Evolutionary conservation across 1,140 invertebrate species (phyloP), one percentile per base, ranked within the genome.

Genomic region (Atopsyche davidsoni): DNA sequence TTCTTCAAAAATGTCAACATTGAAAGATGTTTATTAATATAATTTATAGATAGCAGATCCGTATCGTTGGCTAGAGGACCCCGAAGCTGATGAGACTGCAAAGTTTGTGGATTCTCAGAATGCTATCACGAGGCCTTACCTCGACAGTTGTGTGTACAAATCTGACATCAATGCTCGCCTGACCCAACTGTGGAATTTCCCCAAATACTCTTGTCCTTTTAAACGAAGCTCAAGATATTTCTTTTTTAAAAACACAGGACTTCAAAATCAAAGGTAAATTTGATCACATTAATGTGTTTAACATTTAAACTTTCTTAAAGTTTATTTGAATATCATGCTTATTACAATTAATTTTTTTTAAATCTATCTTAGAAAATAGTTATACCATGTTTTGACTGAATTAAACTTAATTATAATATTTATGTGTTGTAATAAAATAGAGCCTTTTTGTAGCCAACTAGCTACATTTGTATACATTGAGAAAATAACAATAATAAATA

Each of bases 51-150:
- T 98, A 50, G 49, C 67, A 55, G 96, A 99, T 75, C 90, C 93
- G 0, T 99, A 98, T 67, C 82, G 94, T 36, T 98, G 93, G 93
- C 68, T 99, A 17, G 96, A 99, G 73, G 88, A 98, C 74, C 93
- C 95, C 1, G 91, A 98, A 65, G 78, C 85, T 0, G 79, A 86
- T 54, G 92, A 98, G 72, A 97, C 94, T 1, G 87, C 92, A 69
- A 73, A 80, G 32, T 99, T 93, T 78, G 89, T 98, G 23, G 83
- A 94, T 48, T 83, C 81, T 9, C 89, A 98, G 70, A 98, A 98
- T 79, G 79, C 81, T 17, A 77, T 99, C 13, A 92, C 92, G 9
- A 71, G 78, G 40, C 90, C 92, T 2, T 98, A 85, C 70, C 73
- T 99, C 3, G 77, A 90, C 53, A 73, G 76, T 13, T 96, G 88